Evolutionary conservation across 2,113 vertebrate species (phyloP), one percentile per base, ranked within the genome.

Genomic region (Romanogobio albipinnatus): DNA sequence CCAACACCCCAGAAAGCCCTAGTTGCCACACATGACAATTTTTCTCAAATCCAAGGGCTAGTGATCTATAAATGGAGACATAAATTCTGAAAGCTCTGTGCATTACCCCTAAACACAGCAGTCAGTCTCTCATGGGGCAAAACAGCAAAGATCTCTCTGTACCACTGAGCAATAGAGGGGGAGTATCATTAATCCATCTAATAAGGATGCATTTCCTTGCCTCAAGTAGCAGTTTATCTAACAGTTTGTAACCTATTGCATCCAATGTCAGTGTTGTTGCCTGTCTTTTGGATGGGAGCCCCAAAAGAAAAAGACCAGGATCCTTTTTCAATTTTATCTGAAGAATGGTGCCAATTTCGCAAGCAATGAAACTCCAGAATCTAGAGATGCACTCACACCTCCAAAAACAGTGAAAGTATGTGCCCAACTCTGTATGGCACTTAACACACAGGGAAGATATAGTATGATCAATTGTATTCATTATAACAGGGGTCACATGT

Each of bases 171-270:
- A 4, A 79, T 51, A 26, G 76, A 79, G 11, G 14, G 14, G 53
- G 76, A 22, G 29, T 33, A 1, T 78, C 10, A 5, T 26, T 66
- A 14, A 81, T 26, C 78, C 78, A 51, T 11, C 29, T 66, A 64
- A 29, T 49, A 81, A 66, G 43, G 47, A 66, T 81, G 17, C 14
- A 51, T 66, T 49, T 68, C 61, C 33, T 81, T 66, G 70, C 43
- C 43, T 26, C 43, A 49, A 47, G 22, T 24, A 49, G 22, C 13
- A 74, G 4, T 74, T 49, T 74, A 47, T 73, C 39, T 1, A 47
- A 6, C 43, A 7, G 10, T 73, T 47, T 73, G 2, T 73, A 47
- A 47, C 43, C 22, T 47, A 4, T 13, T 73, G 10, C 9, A 6
- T 47, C 39, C 9, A 47, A 19, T 24, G 6, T 15, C 13, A 49